Base-by-base conservation (phyloP, 2,113 vertebrate species). In the Isichthys henryi region DNA sequence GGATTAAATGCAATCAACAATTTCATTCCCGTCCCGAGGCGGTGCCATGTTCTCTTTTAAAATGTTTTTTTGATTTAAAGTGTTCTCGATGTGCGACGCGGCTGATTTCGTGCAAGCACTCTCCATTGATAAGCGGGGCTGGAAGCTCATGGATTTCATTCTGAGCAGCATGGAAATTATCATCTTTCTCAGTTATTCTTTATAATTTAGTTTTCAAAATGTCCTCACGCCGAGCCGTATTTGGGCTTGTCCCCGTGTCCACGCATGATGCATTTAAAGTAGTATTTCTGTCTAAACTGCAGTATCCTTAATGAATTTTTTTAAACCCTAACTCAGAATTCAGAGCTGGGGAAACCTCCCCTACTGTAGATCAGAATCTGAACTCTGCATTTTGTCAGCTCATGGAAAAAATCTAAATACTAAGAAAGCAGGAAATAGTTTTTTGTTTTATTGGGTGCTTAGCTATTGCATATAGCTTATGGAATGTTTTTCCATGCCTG, bases 21-120 rank as follows among this genome's bases (percentile, higher is more conserved):
- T 95, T 95, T 94, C 95, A 93, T 95, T 96, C 96, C 96, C 95
- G 95, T 97, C 96, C 96, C 95, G 95, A 95, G 95, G 97, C 96
- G 94, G 95, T 94, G 96, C 97, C 96, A 94, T 96, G 74, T 89
- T 97, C 97, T 96, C 96, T 97, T 93, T 94, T 96, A 96, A 97
- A 96, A 97, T 97, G 96, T 97, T 98, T 98, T 98, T 97, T 98
- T 99, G 98, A 99, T 99, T 99, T 98, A 96, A 98, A 98, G 97
- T 96, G 97, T 97, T 96, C 97, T 97, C 96, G 97, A 98, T 95
- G 97, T 95, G 96, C 97, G 96, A 96, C 96, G 93, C 96, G 97
- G 96, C 96, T 97, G 97, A 97, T 97, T 97, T 96, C 92, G 97
- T 96, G 97, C 96, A 96, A 97, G 94, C 96, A 95, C 95, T 97